Percentiles rank a stretch among this genome's conserved stretches.
phyloP scores from a whole-genome alignment of 1,140 invertebrate species.

The Macrostomum lignano region DNA sequence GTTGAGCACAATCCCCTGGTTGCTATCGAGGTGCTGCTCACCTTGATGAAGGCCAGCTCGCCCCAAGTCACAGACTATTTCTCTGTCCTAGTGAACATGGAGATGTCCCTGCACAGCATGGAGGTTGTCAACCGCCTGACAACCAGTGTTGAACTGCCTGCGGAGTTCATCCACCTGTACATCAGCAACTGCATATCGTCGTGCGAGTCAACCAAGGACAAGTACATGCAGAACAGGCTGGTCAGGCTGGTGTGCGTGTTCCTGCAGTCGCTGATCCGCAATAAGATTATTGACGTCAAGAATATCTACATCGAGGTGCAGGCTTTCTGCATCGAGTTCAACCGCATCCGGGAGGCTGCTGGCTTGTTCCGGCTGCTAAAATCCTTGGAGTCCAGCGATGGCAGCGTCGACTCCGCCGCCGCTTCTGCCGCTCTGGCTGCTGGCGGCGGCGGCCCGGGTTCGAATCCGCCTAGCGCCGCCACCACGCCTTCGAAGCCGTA shows the following conservation, averaged over 20 bases:
- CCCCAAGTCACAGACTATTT: conserved; percentile 40
- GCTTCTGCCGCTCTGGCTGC: too few relatives aligned
- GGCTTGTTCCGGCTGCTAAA: conserved; percentile 68
- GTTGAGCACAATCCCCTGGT: conserved; percentile 88
- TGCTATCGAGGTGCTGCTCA: conserved; percentile 66
- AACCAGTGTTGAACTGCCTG: conserved; percentile 45
- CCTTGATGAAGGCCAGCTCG: conserved; percentile 44
- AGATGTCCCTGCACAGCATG: conserved; percentile 92
- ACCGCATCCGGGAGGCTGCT: conserved; percentile 70
- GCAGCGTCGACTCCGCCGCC: too few relatives aligned
- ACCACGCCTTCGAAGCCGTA: too few relatives aligned
- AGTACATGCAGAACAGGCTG: conserved; percentile 78
- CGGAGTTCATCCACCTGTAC: conserved; percentile 80
- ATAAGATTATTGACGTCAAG: conserved; percentile 88
- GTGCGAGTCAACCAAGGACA: conserved; percentile 77
- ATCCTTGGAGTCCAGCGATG: conserved; percentile 56
- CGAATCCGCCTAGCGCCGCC: too few relatives aligned
- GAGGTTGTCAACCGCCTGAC: conserved; percentile 66
- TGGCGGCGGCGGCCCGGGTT: too few relatives aligned
- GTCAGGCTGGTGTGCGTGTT: conserved; percentile 84
- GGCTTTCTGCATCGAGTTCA: conserved; percentile 89
- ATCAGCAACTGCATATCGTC: conserved; percentile 89
- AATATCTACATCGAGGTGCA: conserved; percentile 86
- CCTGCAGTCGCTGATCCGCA: conserved; percentile 70
- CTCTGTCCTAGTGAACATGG: conserved; percentile 80